Conservation (phyloP, 2,797 vertebrate genomes). For the Propithecus perrieri region DNA sequence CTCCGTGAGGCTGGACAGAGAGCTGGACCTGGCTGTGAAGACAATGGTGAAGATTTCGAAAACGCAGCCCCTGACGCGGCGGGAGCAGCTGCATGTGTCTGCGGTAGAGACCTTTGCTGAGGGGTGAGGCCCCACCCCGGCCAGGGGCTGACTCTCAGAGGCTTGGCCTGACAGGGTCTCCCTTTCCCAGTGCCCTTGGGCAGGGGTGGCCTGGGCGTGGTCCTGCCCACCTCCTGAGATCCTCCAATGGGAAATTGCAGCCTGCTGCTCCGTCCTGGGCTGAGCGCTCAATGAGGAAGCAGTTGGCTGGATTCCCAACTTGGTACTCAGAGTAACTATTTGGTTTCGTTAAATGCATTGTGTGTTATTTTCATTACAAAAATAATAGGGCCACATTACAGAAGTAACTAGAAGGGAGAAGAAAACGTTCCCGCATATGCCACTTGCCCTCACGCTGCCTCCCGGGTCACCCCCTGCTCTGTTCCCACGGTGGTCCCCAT, state of each 20-base stretch:
- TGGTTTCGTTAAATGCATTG: background rate
- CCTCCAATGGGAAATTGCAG: accelerated
- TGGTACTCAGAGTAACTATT: background rate
- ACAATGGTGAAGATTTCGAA: constrained; percentile 87
- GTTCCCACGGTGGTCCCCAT: accelerated
- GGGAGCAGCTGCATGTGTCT: constrained; percentile 92
- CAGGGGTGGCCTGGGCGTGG: accelerated
- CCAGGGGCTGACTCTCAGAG: accelerated
- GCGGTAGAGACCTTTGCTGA: constrained; percentile 91
- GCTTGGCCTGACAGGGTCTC: accelerated
- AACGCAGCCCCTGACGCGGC: constrained; percentile 87
- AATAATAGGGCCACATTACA: no score
- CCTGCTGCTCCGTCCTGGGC: no score
- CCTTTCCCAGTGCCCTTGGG: accelerated
- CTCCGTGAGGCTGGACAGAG: constrained; percentile 86
- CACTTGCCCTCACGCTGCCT: background rate
- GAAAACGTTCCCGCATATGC: background rate
- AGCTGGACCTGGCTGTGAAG: constrained; percentile 87
- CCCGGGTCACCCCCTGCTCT: background rate
- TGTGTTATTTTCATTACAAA: background rate
- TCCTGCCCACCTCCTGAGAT: accelerated
- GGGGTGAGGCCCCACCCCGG: constrained; percentile 87
- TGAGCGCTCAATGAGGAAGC: background rate
- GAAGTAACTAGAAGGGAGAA: background rate
- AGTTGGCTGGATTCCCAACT: accelerated